A percentile compares a stretch with the other conserved stretches of the same genome.
phyloP scores from a whole-genome alignment of 2,888 invertebrate genomes.

The Aproaerema taeniolella region DNA sequence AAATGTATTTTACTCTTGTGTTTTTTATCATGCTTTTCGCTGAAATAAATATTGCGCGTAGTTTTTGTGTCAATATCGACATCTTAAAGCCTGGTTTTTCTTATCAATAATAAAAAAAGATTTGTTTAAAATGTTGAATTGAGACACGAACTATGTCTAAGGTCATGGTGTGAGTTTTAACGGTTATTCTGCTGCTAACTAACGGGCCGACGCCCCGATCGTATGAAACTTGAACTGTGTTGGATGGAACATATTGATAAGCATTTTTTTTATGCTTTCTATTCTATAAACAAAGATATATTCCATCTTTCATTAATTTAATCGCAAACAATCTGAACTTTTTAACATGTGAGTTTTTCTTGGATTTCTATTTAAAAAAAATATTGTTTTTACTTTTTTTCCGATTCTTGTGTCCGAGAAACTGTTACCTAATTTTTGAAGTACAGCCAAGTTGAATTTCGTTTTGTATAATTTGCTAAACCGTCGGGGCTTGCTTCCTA shows the following conservation, averaged over 20 bases:
- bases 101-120: too few species aligned
- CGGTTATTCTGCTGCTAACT: slow-evolving; percentile 25
- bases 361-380: slow-evolving; percentile 20
- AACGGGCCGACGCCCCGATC: slow-evolving; percentile 23
- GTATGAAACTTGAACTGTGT: too few species aligned
- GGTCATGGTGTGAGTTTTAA: slow-evolving; percentile 29
- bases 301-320: slow-evolving; percentile 29
- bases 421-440: slow-evolving; percentile 31
- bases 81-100: too few species aligned
- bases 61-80: background rate
- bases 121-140: slow-evolving; percentile 26
- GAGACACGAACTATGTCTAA: slow-evolving; percentile 35
- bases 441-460: slow-evolving; percentile 68
- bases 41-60: background rate
- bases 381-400: too few species aligned
- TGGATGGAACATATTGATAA: slow-evolving; percentile 26
- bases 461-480: slow-evolving; percentile 46
- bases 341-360: slow-evolving; percentile 24
- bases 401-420: slow-evolving; percentile 24
- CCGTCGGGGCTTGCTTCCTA: slow-evolving; percentile 58
- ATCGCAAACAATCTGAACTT: slow-evolving; percentile 38
- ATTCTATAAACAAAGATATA: background rate
- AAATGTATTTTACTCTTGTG: background rate
- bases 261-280: background rate
- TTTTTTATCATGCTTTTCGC: background rate